Conservation (phyloP, 2,888 invertebrate species). For the Bellardia bayeri region DNA sequence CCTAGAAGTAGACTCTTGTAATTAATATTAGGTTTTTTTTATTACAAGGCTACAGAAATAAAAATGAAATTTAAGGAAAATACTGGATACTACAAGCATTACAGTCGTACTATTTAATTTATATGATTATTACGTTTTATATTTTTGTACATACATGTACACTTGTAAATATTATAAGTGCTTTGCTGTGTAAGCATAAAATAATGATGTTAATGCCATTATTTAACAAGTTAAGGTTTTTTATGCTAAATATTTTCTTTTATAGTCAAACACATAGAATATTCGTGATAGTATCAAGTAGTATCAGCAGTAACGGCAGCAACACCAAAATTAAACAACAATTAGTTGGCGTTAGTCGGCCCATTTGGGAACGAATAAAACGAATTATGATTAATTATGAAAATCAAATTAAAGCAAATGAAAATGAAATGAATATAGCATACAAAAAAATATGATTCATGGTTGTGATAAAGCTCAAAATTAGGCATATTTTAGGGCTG, state of each 20-base stretch:
- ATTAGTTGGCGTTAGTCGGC: constrained; percentile 25
- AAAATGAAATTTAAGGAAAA: constrained; percentile 5
- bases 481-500: neutral
- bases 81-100: constrained; percentile 13
- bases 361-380: neutral
- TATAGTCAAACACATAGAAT: neutral
- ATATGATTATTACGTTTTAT: constrained; percentile 4
- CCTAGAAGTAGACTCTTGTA: constrained; percentile 37
- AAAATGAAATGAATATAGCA: neutral
- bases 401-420: neutral
- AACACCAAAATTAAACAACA: constrained; percentile 8
- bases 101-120: constrained; percentile 2
- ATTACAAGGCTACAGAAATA: neutral
- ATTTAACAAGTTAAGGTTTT: constrained; percentile 13
- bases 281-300: neutral
- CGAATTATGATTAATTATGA: constrained; percentile 6
- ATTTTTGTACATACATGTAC: neutral
- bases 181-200: neutral
- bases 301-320: neutral
- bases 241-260: constrained; percentile 29
- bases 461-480: neutral
- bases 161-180: neutral
- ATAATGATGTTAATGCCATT: constrained; percentile 13
- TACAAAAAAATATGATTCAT: neutral
- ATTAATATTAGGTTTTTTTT: constrained; percentile 36